These are phyloP conservation scores for Microdon myrmicae DNA, from an alignment of 2,888 invertebrate species.

Conservation along the genomic window DNA sequence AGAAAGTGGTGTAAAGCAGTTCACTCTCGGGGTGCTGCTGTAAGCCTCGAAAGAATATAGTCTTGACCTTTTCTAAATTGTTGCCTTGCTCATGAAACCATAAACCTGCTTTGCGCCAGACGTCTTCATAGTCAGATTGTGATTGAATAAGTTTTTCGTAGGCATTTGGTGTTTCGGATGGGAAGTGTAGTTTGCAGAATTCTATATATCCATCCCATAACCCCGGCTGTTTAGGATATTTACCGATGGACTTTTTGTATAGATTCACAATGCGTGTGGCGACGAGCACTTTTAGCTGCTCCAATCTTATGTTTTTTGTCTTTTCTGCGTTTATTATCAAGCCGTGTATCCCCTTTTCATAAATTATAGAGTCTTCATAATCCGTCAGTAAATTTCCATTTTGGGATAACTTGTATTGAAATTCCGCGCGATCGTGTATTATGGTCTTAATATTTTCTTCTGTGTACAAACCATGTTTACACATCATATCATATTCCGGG, in stretches of 20 bases:
- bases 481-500: too few species aligned
- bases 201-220: conserved; percentile 83
- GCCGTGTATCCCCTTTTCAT: conserved; percentile 60
- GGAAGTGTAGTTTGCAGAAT: conserved; percentile 77
- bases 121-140: conserved; percentile 77
- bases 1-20: conserved; percentile 77
- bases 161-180: conserved; percentile 70
- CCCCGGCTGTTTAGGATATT: conserved; percentile 78
- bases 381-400: conserved; percentile 56
- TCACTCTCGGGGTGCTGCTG: conserved; percentile 78
- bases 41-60: conserved; percentile 79
- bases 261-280: conserved; percentile 77
- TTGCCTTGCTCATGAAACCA: conserved; percentile 61
- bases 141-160: conserved; percentile 75
- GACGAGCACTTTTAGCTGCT: conserved; percentile 75
- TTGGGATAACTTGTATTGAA: conserved; percentile 58
- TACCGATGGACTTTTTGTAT: conserved; percentile 76
- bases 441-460: too few species aligned
- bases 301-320: conserved; percentile 71
- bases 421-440: too few species aligned
- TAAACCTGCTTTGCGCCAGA: conserved; percentile 81
- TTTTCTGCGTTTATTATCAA: conserved; percentile 68
- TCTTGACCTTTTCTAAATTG: conserved; percentile 76
- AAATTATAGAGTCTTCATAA: conserved; percentile 62
- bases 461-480: too few species aligned